Base-by-base conservation (phyloP, 2,888 invertebrate genomes). In the Mesorhabditis spiculigera region DNA sequence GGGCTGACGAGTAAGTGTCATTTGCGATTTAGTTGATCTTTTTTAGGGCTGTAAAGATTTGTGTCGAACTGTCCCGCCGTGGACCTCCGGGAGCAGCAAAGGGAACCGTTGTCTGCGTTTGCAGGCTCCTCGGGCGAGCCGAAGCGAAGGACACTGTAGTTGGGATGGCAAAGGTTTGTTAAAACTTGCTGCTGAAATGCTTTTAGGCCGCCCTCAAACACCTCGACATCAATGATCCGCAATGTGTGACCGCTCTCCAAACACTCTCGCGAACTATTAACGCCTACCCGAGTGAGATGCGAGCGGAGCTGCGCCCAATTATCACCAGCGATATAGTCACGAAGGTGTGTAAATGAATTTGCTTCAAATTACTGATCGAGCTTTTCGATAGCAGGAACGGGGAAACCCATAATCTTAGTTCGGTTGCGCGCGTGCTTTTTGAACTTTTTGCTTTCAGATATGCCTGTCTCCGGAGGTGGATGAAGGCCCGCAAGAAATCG, bases 61-160 rank as follows among this genome's bases (percentile, higher is more conserved):
- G 58, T n/a, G n/a, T n/a, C 58, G 58, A 50, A n/a, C 8, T 50
- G 10, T 13, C 58, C 0, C 58, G 58, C 58, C 8, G n/a, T 50
- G 58, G 58, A 50, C 10, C 58, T 50, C 10, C 10, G n/a, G 10
- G 58, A 50, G 58, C 58, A 13, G 58, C 58, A 50, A 50, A 50
- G n/a, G n/a, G 58, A 50, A n/a, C 58, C 58, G 58, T 50, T 50
- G 10, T 50, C 58, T 50, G 58, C 58, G n/a, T 50, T 50, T 50
- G 58, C n/a, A 10, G 58, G 10, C 58, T 50, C 10, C n/a, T 50
- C 10, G 58, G 58, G n/a, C 58, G n/a, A n/a, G 58, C 8, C 10
- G n/a, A 50, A 13, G 58, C 58, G n/a, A 10, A n/a, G 58, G 58
- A 50, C n/a, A n/a, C n/a, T n/a, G 58, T 50, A 10, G 10, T 50